These are phyloP conservation scores for Leucophora obtusa DNA, from an alignment of 2,888 invertebrate species.

Conservation along the genomic window DNA sequence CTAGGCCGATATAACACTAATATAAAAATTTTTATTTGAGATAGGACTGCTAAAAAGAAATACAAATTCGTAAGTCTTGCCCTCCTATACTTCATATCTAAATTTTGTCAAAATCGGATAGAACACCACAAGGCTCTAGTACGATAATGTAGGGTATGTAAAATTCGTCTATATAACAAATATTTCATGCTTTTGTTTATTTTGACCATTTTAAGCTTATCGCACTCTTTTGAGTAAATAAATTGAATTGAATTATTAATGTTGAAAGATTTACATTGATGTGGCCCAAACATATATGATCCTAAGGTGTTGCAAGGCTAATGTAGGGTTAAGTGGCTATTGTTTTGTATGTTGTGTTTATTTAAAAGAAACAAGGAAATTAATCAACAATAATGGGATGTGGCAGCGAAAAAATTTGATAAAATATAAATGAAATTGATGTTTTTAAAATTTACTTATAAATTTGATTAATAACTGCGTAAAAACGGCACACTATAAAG, in stretches of 20 bases:
- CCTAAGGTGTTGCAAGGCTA: conserved; percentile 62
- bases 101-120: too few species aligned
- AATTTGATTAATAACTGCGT: conserved; percentile 56
- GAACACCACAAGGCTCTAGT: too few species aligned
- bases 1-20: too few species aligned
- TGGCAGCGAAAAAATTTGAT: conserved; percentile 50
- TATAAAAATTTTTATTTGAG: too few species aligned
- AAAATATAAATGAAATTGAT: conserved; percentile 32
- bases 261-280: conserved; percentile 13
- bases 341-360: conserved; percentile 39
- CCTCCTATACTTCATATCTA: too few species aligned
- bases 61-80: too few species aligned
- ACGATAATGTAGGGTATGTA: too few species aligned
- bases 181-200: neutral
- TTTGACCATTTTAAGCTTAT: neutral
- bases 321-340: conserved; percentile 63
- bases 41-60: too few species aligned
- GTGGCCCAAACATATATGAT: conserved; percentile 12
- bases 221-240: conserved; percentile 13
- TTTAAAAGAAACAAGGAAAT: conserved; percentile 44
- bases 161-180: too few species aligned
- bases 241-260: conserved; percentile 23
- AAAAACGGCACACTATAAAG: neutral
- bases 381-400: conserved; percentile 57
- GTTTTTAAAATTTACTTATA: conserved; percentile 29